These are phyloP conservation scores for Cheilosia grossa DNA, from an alignment of 2,888 invertebrate genomes.

Conservation along the genomic window DNA sequence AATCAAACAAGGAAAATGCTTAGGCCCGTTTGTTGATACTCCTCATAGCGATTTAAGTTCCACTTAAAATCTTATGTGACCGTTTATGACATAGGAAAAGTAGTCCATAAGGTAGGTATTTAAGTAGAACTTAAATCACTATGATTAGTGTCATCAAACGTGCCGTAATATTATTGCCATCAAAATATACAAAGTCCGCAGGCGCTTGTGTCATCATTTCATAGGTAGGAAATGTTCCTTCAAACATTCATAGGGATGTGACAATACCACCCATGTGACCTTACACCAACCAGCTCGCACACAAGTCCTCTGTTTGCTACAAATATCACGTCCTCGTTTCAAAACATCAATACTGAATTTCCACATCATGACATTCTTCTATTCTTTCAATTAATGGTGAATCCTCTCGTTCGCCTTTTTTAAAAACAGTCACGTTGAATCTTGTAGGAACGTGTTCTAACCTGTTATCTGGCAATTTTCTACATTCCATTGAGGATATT, in stretches of 20 bases:
- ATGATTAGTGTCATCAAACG: too few species aligned
- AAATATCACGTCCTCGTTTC: slow-evolving; percentile 39
- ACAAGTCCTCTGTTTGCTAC: slow-evolving; percentile 39
- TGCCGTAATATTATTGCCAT: too few species aligned
- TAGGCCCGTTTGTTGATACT: too few species aligned
- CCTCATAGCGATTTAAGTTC: too few species aligned
- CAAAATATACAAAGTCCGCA: too few species aligned
- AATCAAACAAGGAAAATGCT: too few species aligned
- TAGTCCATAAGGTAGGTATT: too few species aligned
- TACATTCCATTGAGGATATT: slow-evolving; percentile 7
- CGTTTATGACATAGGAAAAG: too few species aligned
- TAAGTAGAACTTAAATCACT: too few species aligned
- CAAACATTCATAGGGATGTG: neutral
- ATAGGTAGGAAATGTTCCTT: neutral
- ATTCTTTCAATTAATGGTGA: neutral
- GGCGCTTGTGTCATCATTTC: too few species aligned
- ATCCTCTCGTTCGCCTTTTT: neutral
- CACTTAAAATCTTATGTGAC: too few species aligned
- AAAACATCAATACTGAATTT: slow-evolving; percentile 6
- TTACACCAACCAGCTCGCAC: slow-evolving; percentile 16
- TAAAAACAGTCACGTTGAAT: slow-evolving; percentile 5
- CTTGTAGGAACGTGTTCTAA: slow-evolving; percentile 53
- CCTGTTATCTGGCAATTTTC: slow-evolving; percentile 51
- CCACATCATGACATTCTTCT: neutral
- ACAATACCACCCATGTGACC: neutral